phyloP scores from a whole-genome alignment of 37 sponge, comb jelly and placozoan species.

The Lycopodina hypogea region DNA sequence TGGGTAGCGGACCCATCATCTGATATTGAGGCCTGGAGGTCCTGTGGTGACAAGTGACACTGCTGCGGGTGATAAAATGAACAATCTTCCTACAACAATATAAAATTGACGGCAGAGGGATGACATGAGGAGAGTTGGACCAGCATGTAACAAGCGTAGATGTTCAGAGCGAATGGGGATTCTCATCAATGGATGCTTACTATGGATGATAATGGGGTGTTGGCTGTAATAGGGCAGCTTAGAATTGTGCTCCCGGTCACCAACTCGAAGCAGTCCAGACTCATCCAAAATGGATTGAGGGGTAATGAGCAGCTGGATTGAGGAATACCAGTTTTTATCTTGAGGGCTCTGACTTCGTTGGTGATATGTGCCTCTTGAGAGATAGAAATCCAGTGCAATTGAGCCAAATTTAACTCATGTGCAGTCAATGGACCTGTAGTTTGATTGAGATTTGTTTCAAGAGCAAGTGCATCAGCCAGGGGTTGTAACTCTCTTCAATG shows the following conservation, averaged over 20 bases:
- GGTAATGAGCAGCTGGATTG: neutral
- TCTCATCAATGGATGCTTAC: no score
- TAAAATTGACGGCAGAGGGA: neutral
- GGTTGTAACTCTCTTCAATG: no score
- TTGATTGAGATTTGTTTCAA: no score
- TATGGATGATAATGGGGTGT: conserved; percentile 9
- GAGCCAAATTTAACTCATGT: no score
- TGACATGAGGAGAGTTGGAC: conserved; percentile 20
- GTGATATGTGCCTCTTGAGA: neutral
- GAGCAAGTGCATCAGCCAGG: no score
- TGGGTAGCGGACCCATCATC: conserved; percentile 52
- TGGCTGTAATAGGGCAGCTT: neutral
- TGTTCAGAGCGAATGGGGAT: conserved; percentile 11
- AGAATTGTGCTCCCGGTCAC: conserved; percentile 1
- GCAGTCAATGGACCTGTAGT: no score
- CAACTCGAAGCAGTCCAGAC: conserved; percentile 10
- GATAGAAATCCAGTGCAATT: neutral
- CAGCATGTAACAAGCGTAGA: conserved; percentile 20
- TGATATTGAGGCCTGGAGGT: conserved; percentile 18
- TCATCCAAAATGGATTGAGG: neutral
- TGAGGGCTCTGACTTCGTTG: conserved; percentile 2
- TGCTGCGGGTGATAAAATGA: neutral
- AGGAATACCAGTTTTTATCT: no score
- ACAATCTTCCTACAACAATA: conserved; percentile 11
- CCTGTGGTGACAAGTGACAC: conserved; percentile 3